Evolutionary conservation across 2,888 invertebrate genomes (phyloP), one percentile per base, ranked within the genome.

Genomic region (Spodoptera picta): DNA sequence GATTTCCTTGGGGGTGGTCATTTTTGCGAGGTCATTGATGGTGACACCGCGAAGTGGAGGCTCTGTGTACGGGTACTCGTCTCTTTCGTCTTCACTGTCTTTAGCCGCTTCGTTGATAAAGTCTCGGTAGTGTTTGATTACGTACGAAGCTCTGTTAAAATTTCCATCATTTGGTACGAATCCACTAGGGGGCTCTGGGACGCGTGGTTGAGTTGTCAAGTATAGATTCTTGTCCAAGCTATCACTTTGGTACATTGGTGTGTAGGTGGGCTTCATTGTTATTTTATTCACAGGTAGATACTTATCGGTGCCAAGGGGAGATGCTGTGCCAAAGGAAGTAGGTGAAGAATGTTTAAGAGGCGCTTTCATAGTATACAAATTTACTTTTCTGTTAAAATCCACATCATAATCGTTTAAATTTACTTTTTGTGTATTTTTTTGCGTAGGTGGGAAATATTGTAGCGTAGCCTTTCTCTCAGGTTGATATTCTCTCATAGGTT

Each of bases 381-480:
- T 86, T 2, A 90, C 68, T 83, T 89, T 91, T 23, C 69, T 79
- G 53, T 86, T 84, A 50, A 87, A 88, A 49, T 81, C 74, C 2
- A 71, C 72, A 60, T 90, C 88, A 56, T 89, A 87, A 50, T 88
- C 86, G 44, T 86, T 83, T 1, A 81, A 27, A 46, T 78, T 87
- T 1, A 85, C 68, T 66, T 84, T 79, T 42, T 52, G 67, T 1
- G 51, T 58, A 6, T 73, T 65, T 63, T 77, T 80, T 56, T 67
- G 86, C n/a, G 84, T 85, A 1, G 94, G 94, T 14, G 94, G 93
- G 76, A 94, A 94, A 76, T 92, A 93, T 67, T 93, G 92, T 5
- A 94, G 63, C 0, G 93, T 93, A 1, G 91, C 87, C 53, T 86
- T 86, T 51, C 92, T 84, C 5, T 90, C 89, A 0, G 90, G 86